Conservation (phyloP, 53 echinoderm and acorn worm genomes). For the Astropecten irregularis region DNA sequence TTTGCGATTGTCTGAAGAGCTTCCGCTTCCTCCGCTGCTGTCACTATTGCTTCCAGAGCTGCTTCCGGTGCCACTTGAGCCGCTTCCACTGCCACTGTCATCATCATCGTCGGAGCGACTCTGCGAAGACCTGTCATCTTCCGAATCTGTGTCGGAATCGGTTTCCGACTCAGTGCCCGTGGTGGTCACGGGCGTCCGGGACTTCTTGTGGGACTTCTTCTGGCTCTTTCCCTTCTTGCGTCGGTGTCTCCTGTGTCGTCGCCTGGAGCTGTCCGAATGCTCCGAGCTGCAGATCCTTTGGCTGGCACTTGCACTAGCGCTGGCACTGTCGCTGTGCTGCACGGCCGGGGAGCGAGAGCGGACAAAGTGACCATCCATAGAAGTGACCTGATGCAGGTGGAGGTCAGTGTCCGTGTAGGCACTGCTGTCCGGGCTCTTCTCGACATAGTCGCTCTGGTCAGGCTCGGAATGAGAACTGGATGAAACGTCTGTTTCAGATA, state of each 20-base stretch:
- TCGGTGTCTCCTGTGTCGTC: background rate
- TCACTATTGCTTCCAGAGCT: constrained; percentile 55
- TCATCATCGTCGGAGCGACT: constrained; percentile 40
- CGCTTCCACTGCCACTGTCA: constrained; percentile 55
- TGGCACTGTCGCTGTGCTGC: constrained; percentile 8
- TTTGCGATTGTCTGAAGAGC: constrained; percentile 10
- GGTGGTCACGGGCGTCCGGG: constrained; percentile 44
- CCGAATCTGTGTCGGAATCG: constrained; percentile 45
- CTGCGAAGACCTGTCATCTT: constrained; percentile 10
- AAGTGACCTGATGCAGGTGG: constrained; percentile 68
- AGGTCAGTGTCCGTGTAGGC: constrained; percentile 80
- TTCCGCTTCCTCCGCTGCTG: constrained; percentile 22
- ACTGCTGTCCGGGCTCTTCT: constrained; percentile 79
- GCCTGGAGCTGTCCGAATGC: background rate
- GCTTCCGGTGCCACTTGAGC: constrained; percentile 61
- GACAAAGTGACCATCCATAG: constrained; percentile 69
- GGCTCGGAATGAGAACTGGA: constrained; percentile 71
- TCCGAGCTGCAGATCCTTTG: background rate
- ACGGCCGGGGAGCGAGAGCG: background rate
- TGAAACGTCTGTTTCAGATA: constrained; percentile 77
- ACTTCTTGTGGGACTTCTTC: constrained; percentile 12
- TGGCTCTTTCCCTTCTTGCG: background rate
- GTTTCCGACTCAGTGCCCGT: constrained; percentile 40
- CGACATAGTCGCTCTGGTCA: constrained; percentile 61
- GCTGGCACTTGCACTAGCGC: background rate